Base-by-base conservation (phyloP, 2,797 vertebrate genomes). In the Rhadinocentrus ornatus region DNA sequence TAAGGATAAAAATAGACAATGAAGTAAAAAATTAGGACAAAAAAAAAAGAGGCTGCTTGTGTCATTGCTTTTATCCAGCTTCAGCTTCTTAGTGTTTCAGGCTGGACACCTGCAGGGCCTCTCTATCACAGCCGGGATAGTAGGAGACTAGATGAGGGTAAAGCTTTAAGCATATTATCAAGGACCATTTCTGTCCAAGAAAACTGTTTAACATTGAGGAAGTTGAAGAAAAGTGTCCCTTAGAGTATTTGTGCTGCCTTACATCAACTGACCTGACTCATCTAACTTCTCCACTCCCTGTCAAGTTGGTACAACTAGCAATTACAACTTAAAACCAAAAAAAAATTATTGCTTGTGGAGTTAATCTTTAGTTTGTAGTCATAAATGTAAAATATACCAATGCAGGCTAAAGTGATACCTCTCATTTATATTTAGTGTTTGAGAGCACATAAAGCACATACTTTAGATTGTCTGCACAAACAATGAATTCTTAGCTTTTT, bases 1-100 rank as follows among this genome's bases (percentile, higher is more conserved):
- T 0, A 22, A 67, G 61, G 74, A 83, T 85, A 91, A 88, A 89
- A 91, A 92, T 82, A 90, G 80, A 83, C 61, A 68, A 59, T 6
- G 67, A 10, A 54, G 24, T 60, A 48, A 73, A 72, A 81, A 87
- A 87, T 83, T 6, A 83, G 84, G 71, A 67, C 50, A 72, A 62
- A 73, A 72, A 62, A 73, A 80, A 60, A 71, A 71, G 32, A 52
- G 32, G 57, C 8, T 7, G 62, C 77, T 67, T 4, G 1, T 62
- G 44, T 80, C 77, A 32, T 26, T 50, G 78, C 75, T 77, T 22
- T 61, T 61, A 34, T 86, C 44, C 22, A 6, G 22, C 6, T 74
- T 69, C 53, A 66, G 22, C 57, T 58, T 77, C 66, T 52, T 0
- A 0, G 6, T 29, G n/a, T 72, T 78, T 71, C 24, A 76, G 34